Evolutionary conservation across 2,888 invertebrate genomes (phyloP).

Genomic region (Pandemis cinnamomeana): DNA sequence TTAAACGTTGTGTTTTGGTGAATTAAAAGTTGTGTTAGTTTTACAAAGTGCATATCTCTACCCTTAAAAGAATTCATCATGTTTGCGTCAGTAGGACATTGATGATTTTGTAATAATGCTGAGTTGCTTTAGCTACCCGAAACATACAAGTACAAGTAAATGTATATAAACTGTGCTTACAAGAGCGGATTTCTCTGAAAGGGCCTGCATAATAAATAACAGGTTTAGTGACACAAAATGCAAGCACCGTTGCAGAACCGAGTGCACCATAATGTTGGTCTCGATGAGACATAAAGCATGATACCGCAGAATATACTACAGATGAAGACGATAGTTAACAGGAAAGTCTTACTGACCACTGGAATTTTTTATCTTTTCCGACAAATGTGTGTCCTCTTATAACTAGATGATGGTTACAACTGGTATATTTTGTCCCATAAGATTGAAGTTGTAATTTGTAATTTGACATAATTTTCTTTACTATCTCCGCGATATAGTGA

Average conservation of each 20-base stretch:
- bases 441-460: too few relatives aligned
- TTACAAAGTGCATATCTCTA: too few relatives aligned
- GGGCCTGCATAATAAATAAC: slow-evolving; percentile 16
- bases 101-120: too few relatives aligned
- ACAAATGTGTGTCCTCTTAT: not conserved
- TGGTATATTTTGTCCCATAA: too few relatives aligned
- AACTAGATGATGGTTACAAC: too few relatives aligned
- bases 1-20: too few relatives aligned
- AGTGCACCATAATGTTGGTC: not conserved
- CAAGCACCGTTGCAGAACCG: slow-evolving; percentile 17
- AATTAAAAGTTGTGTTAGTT: too few relatives aligned
- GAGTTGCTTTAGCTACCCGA: not conserved
- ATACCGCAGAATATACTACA: not conserved
- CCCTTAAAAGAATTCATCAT: too few relatives aligned
- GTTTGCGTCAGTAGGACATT: too few relatives aligned
- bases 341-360: not conserved
- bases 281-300: not conserved
- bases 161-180: not conserved
- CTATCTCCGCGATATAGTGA: too few relatives aligned
- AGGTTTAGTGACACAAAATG: slow-evolving; percentile 25
- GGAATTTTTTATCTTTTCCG: not conserved
- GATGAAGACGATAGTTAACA: not conserved
- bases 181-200: slow-evolving; percentile 5
- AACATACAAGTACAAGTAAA: not conserved
- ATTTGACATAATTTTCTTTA: too few relatives aligned